These are phyloP conservation scores for Cydia splendana DNA, from an alignment of 1,140 invertebrate genomes.

Conservation along the genomic window DNA sequence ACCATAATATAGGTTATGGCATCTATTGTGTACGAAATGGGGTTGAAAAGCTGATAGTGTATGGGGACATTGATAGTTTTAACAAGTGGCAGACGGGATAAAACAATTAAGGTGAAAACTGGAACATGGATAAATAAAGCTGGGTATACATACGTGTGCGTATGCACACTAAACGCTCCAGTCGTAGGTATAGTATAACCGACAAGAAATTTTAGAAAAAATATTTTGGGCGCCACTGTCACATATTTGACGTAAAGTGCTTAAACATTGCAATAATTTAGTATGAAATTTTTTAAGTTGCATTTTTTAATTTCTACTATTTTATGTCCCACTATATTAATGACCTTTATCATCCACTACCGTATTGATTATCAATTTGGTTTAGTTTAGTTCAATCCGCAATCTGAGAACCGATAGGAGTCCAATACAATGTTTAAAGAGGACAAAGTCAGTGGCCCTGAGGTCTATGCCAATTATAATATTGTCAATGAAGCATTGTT, in stretches of 20 bases:
- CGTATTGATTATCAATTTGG: background rate
- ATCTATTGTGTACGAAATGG: background rate
- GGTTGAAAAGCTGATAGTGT: background rate
- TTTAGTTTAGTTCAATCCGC: background rate
- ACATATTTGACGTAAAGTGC: too few species aligned
- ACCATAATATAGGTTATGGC: background rate
- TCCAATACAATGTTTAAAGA: background rate
- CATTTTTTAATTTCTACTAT: too few species aligned
- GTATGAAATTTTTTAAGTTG: too few species aligned
- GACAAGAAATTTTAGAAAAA: too few species aligned
- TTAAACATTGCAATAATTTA: too few species aligned
- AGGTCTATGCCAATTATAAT: slow-evolving; percentile 34
- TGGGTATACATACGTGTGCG: background rate
- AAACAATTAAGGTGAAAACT: background rate
- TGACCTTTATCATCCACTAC: background rate
- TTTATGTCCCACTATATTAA: background rate
- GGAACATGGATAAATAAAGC: background rate
- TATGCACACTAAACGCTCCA: too few species aligned
- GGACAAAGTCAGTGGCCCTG: slow-evolving; percentile 37
- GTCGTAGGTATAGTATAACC: too few species aligned
- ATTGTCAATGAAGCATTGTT: slow-evolving; percentile 56
- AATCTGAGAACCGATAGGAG: background rate
- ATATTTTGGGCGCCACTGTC: too few species aligned
- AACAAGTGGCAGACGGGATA: background rate
- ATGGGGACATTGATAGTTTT: slow-evolving; percentile 5